Evolutionary conservation across 2,797 vertebrate genomes (phyloP), one percentile per base, ranked within the genome.

Genomic region (Phataginus tetradactyla): DNA sequence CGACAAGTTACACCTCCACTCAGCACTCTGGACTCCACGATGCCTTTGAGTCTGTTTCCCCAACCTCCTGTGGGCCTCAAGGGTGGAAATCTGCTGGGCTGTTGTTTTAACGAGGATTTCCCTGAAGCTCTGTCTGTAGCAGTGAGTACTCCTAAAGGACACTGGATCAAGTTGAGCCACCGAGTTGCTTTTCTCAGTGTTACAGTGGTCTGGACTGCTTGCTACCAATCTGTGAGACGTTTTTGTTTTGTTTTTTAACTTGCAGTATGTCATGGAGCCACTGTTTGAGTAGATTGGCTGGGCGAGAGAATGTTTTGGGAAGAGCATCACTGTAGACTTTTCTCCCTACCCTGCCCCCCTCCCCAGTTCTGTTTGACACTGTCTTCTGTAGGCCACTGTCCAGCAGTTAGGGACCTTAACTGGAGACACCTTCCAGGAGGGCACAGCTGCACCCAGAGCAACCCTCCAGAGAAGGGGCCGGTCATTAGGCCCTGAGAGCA

Each of bases 51-150:
- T 98, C 99, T 99, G 86, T 94, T 91, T 99, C 99, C 99, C 99
- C 99, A 99, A 98, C 99, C 99, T 99, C 99, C 99, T 99, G 99
- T 99, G 99, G 99, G 99, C 99, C 99, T 99, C 99, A 99, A 99
- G 98, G 99, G 99, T 99, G 99, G 99, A 99, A 99, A 98, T 99
- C 99, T 99, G 98, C 99, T 99, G 98, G 99, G 99, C 99, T 98
- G 98, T 99, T 99, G 98, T 98, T 99, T 98, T 99, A 98, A 98
- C 98, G 97, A 98, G 99, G 98, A 98, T 98, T 98, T 99, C 98
- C 99, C 99, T 98, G 99, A 99, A 99, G 99, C 99, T 99, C 98
- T 99, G 99, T 99, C 98, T 98, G 98, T 98, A 98, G 98, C 98
- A 98, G 98, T 94, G 97, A 98, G 97, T 97, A 96, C 97, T 91